Conservation (phyloP, 2,888 invertebrate species). For the Herminia tarsipennalis region DNA sequence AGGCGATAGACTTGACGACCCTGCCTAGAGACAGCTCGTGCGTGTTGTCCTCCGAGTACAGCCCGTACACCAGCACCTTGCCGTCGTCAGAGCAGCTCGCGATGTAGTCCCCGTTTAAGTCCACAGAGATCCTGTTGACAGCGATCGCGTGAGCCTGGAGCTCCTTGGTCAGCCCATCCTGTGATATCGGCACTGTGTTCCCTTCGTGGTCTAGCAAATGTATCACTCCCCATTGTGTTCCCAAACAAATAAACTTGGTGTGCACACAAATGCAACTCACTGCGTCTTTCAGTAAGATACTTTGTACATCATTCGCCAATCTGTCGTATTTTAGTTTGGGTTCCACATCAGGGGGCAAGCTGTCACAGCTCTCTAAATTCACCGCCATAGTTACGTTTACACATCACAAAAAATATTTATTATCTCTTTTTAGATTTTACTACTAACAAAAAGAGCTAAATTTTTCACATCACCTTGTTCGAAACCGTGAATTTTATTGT, state of each 20-base stretch:
- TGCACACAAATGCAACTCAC: constrained; percentile 96
- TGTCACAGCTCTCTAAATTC: constrained; percentile 76
- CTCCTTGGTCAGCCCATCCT: constrained; percentile 87
- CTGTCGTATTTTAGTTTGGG: constrained; percentile 97
- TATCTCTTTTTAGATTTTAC: background rate
- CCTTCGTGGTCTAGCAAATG: constrained; percentile 97
- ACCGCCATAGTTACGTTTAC: constrained; percentile 62
- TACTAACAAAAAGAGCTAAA: constrained; percentile 6
- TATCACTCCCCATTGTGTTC: constrained; percentile 96
- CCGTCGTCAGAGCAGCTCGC: constrained; percentile 97
- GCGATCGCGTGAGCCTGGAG: constrained; percentile 93
- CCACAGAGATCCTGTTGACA: constrained; percentile 98
- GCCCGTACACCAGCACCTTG: constrained; percentile 93
- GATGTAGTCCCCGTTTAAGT: constrained; percentile 96
- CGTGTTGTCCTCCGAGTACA: constrained; percentile 94
- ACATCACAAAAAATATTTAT: constrained; percentile 3
- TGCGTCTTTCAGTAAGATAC: constrained; percentile 93
- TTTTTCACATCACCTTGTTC: constrained; percentile 14
- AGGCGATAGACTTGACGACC: constrained; percentile 93
- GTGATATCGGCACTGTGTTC: constrained; percentile 87
- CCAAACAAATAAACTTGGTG: constrained; percentile 97
- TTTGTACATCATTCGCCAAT: constrained; percentile 93
- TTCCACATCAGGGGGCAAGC: constrained; percentile 85
- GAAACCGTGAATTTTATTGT: constrained; percentile 24
- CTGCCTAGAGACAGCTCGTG: constrained; percentile 92